A percentile compares a stretch with the other conserved stretches of the same genome.
phyloP scores from a whole-genome alignment of 1,140 invertebrate species.

The Cotesia chilonis region DNA sequence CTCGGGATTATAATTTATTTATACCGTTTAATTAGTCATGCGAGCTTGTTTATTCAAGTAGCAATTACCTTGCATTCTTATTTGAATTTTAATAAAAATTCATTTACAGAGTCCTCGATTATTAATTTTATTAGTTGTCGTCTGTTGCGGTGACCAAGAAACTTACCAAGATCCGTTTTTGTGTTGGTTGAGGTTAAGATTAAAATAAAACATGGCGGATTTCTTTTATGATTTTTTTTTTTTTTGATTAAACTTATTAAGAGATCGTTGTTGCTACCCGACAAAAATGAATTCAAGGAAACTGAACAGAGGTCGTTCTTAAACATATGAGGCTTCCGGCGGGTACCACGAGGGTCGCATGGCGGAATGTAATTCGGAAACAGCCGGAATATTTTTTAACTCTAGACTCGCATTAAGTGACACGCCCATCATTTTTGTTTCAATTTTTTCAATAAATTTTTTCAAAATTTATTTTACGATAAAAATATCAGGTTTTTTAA shows the following conservation, averaged over 20 bases:
- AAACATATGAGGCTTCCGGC: slow-evolving; percentile 20
- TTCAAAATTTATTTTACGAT: too few species aligned
- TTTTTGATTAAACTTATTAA: neutral
- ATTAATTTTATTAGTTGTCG: too few species aligned
- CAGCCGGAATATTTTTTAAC: slow-evolving; percentile 24
- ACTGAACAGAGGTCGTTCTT: slow-evolving; percentile 34
- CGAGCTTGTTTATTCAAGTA: neutral
- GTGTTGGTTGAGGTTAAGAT: too few species aligned
- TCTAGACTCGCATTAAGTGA: neutral
- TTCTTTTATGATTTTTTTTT: too few species aligned
- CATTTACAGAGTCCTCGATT: too few species aligned
- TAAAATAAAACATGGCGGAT: too few species aligned
- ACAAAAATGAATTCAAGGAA: slow-evolving; percentile 32
- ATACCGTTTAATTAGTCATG: slow-evolving; percentile 28
- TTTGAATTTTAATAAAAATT: too few species aligned
- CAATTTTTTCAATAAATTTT: too few species aligned
- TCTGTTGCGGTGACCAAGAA: too few species aligned
- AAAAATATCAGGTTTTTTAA: too few species aligned
- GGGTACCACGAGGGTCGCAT: slow-evolving; percentile 29
- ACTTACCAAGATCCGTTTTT: too few species aligned
- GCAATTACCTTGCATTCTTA: too few species aligned
- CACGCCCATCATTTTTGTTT: slow-evolving; percentile 27
- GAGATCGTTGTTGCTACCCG: slow-evolving; percentile 28
- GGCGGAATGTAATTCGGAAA: slow-evolving; percentile 36
- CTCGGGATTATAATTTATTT: slow-evolving; percentile 29